These are phyloP conservation scores for Apamea monoglypha DNA, from an alignment of 2,888 invertebrate species.

Conservation along the genomic window DNA sequence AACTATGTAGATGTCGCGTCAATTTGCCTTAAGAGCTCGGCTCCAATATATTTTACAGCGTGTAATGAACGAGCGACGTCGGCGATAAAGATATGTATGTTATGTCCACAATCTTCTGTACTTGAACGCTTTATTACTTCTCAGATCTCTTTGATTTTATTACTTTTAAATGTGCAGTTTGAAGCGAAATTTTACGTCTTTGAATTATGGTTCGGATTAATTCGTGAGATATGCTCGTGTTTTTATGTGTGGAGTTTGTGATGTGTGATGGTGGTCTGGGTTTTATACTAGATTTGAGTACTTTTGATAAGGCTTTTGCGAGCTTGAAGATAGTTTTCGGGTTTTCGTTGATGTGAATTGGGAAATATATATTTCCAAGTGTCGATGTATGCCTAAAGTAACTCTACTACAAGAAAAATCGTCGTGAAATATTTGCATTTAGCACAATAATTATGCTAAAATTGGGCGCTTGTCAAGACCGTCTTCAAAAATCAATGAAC, in stretches of 20 bases:
- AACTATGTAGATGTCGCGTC: slow-evolving; percentile 55
- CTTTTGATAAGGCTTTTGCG: slow-evolving; percentile 21
- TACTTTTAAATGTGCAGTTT: slow-evolving; percentile 64
- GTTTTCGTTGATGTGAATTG: neutral
- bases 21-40: slow-evolving; percentile 45
- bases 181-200: slow-evolving; percentile 57
- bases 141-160: slow-evolving; percentile 63
- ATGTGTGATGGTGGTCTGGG: slow-evolving; percentile 42
- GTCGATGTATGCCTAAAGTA: neutral
- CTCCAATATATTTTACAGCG: slow-evolving; percentile 54
- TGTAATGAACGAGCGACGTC: slow-evolving; percentile 61
- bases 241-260: slow-evolving; percentile 40
- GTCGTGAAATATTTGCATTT: neutral
- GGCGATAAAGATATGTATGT: slow-evolving; percentile 66
- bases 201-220: slow-evolving; percentile 53
- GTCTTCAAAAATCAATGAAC: neutral
- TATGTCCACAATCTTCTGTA: slow-evolving; percentile 60
- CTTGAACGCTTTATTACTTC: slow-evolving; percentile 63
- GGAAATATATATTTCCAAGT: neutral
- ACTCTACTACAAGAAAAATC: neutral
- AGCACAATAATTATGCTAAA: neutral
- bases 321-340: slow-evolving; percentile 8
- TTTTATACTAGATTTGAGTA: slow-evolving; percentile 15
- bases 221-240: slow-evolving; percentile 44
- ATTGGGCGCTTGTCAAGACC: no score